Base-by-base conservation (phyloP, 2,113 vertebrate genomes). In the Sebastes fasciatus region DNA sequence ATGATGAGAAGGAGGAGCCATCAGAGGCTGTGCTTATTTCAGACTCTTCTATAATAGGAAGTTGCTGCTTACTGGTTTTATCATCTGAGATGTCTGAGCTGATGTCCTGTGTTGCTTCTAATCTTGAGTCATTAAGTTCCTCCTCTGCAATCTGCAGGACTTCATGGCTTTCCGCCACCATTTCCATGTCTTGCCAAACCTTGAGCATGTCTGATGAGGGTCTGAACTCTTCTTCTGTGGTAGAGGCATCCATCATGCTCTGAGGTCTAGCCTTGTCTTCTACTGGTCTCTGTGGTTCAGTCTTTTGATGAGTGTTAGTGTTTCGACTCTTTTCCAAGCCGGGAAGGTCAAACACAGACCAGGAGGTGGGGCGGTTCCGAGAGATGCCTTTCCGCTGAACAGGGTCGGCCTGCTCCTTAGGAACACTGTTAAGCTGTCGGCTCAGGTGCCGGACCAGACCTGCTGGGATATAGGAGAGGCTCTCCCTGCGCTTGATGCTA, bases 401-500 rank as follows among this genome's bases (percentile, higher is more conserved):
- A 1, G 85, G 60, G 0, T 68, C 58, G 0, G 78, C 68, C 26
- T 96, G 92, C 1, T 94, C 93, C 88, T 88, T 84, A 0, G 96
- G 97, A 61, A 94, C 88, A 69, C 83, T 92, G 46, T 97, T 96
- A 62, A 99, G 93, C 76, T 96, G 97, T 88, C 87, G 96, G 58
- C 98, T 96, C 0, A 97, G 96, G 85, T 96, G 97, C 8, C 96
- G 95, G 34, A 99, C 98, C 64, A 99, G 89, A n/a, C 98, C 98
- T 5, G 97, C 95, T 48, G 98, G 98, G 79, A 99, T 99, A 58
- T 97, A 98, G 48, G 97, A 97, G 42, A 99, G 96, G 85, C 98
- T 99, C 91, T 99, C 98, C 0, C 98, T 92, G 82, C 97, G 97
- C 76, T 95, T 96, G 84, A 99, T 91, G 13, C 97, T 96, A 4